Conservation (phyloP, 2,113 vertebrate genomes). For the Stigmatopora argus region DNA sequence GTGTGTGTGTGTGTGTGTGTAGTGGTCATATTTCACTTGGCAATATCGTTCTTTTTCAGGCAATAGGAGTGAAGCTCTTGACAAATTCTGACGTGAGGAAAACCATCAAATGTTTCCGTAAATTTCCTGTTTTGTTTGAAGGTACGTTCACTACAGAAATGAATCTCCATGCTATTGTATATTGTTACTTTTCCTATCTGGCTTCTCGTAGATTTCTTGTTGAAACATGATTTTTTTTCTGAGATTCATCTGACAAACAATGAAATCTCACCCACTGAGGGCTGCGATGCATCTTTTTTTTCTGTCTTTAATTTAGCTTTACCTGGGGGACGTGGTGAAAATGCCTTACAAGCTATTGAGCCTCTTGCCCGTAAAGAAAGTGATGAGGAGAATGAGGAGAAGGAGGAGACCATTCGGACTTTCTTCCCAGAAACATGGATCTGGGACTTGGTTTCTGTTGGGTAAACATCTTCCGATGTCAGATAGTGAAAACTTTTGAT, state of each 20-base stretch:
- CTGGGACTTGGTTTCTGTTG: slow-evolving; percentile 76
- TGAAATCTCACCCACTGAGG: background rate
- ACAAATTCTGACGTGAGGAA: slow-evolving; percentile 63
- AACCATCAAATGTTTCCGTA: slow-evolving; percentile 28
- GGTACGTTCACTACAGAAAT: slow-evolving; percentile 3
- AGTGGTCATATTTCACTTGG: background rate
- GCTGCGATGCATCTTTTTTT: too few relatives aligned
- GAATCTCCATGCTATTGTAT: background rate
- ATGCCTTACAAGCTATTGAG: too few relatives aligned
- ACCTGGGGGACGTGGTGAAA: slow-evolving; percentile 13
- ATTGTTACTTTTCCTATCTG: background rate
- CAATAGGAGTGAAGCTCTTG: slow-evolving; percentile 60
- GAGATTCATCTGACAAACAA: background rate
- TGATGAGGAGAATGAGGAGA: background rate
- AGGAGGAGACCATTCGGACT: slow-evolving; percentile 63
- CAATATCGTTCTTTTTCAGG: slow-evolving; percentile 32
- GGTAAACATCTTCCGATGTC: slow-evolving; percentile 54
- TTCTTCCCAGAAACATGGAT: slow-evolving; percentile 89
- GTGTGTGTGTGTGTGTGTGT: too few relatives aligned
- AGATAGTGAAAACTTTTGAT: slow-evolving; percentile 7
- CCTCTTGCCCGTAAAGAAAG: slow-evolving; percentile 26
- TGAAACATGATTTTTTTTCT: background rate
- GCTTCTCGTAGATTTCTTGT: background rate
- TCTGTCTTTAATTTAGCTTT: background rate
- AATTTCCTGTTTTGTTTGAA: rapidly evolving